Evolutionary conservation across 2,113 vertebrate species (phyloP), one percentile per base, ranked within the genome.

Genomic region (Notothenia rossii): DNA sequence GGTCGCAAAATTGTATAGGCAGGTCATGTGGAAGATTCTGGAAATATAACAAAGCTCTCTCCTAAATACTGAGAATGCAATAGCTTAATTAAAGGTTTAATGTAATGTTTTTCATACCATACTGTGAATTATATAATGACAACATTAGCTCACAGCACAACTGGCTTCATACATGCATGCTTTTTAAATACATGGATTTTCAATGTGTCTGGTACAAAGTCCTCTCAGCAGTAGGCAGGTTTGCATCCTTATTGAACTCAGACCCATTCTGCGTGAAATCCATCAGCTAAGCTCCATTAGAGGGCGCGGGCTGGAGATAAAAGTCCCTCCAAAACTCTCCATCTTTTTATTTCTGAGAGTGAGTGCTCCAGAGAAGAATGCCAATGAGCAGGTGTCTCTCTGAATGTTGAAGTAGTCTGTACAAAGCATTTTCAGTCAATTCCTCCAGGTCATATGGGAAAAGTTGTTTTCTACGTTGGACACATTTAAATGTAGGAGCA

Each of bases 261-360:
- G 10, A 51, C 33, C 51, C 48, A 66, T 70, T 56, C 63, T 70
- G 77, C 11, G 3, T 78, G 70, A 87, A 87, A 83, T 81, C 81
- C 68, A 82, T 88, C 79, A 75, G 73, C 62, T 72, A 43, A 64
- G 61, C 72, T 75, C 49, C 65, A 69, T 76, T 82, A 66, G 20
- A 62, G 81, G 55, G 22, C 7, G 3, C 49, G 43, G 58, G 40
- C 33, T 20, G 22, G 49, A 72, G 67, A 81, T 65, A 15, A 72
- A 74, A 75, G 64, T 65, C 64, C 68, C 59, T 65, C 14, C 22
- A 68, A 54, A 73, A 43, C 56, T 36, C 22, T 69, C 25, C 43
- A 64, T 59, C 53, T 63, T 60, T 72, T 77, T 62, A 29, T 40
- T 25, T 74, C 68, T 33, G 55, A 65, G 22, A 67, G 43, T 46